These are phyloP conservation scores for Nothura maculosa DNA, from an alignment of 2,797 vertebrate species.

Conservation along the genomic window DNA sequence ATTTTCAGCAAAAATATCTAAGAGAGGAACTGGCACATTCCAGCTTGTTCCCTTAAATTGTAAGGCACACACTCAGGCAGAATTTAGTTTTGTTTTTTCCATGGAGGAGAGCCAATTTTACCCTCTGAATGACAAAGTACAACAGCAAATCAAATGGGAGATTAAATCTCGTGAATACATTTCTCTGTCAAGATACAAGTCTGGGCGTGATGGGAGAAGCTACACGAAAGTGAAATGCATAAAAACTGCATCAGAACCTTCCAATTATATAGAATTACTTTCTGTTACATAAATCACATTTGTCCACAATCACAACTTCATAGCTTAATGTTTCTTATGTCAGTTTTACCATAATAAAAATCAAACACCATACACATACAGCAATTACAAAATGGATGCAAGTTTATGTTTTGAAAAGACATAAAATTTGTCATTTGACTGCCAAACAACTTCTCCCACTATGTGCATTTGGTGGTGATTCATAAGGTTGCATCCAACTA, in stretches of 20 bases:
- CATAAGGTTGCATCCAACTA: not conserved
- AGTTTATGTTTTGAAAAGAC: not conserved
- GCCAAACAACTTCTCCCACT: not conserved
- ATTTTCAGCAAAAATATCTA: not conserved
- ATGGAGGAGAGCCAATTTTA: not conserved
- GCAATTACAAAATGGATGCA: not conserved
- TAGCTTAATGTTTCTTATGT: not conserved
- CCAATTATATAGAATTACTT: not conserved
- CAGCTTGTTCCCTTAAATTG: not conserved
- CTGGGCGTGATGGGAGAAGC: not conserved
- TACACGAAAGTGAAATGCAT: not conserved
- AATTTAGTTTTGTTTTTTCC: not conserved
- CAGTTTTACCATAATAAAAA: not conserved
- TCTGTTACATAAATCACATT: not conserved
- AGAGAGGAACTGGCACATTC: not conserved
- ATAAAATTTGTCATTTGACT: not conserved
- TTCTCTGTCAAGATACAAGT: not conserved
- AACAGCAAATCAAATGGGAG: not conserved
- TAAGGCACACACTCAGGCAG: not conserved
- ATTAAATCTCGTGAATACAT: not conserved
- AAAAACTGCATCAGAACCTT: not conserved
- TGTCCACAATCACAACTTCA: not conserved
- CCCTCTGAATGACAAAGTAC: not conserved
- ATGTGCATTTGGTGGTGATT: not conserved
- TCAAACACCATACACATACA: not conserved